phyloP scores from a whole-genome alignment of 2,888 invertebrate species.

The Tachina lurida region DNA sequence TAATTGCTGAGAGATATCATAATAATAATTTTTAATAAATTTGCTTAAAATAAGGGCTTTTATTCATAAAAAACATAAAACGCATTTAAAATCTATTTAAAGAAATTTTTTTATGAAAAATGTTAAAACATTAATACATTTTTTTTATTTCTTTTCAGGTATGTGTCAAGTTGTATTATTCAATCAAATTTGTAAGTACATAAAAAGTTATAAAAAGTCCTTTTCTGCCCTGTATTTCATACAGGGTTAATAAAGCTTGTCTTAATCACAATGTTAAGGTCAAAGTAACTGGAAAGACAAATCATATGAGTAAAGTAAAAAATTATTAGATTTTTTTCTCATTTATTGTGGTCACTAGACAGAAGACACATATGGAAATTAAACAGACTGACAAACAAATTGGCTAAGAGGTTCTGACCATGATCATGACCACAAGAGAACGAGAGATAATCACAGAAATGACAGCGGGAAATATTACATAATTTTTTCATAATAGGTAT shows the following conservation, averaged over 20 bases:
- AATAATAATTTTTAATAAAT: no score
- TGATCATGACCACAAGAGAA: not conserved
- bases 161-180: not conserved
- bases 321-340: slow-evolving; percentile 30
- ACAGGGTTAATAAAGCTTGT: slow-evolving; percentile 21
- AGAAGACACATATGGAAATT: not conserved
- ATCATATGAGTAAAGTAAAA: not conserved
- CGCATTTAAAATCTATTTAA: not conserved
- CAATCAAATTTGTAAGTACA: slow-evolving; percentile 31
- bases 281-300: slow-evolving; percentile 38
- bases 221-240: no score
- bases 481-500: slow-evolving; percentile 15
- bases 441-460: not conserved
- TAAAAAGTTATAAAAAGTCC: not conserved
- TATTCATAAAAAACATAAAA: no score
- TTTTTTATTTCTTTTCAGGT: slow-evolving; percentile 34
- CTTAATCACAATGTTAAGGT: slow-evolving; percentile 37
- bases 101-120: not conserved
- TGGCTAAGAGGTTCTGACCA: no score
- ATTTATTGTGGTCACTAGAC: slow-evolving; percentile 11
- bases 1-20: no score
- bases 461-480: slow-evolving; percentile 26
- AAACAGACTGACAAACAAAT: not conserved
- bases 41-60: no score
- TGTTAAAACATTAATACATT: not conserved